Conservation (phyloP, 2,888 invertebrate genomes). For the Drosophila nr. perissopoda region DNA sequence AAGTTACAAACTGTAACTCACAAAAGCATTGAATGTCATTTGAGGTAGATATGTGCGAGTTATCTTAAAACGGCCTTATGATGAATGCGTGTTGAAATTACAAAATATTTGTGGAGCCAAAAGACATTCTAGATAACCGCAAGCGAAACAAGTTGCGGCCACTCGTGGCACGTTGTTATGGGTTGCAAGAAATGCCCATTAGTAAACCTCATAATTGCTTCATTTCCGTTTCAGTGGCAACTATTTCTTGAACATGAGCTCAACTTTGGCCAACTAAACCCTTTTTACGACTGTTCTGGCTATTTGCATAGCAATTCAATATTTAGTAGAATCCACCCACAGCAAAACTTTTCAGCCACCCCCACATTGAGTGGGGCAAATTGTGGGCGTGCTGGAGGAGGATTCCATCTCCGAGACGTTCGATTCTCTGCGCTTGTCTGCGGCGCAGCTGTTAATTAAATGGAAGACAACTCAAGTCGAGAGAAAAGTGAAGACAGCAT, state of each 20-base stretch:
- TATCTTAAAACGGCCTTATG: slow-evolving; percentile 52
- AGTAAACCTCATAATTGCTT: slow-evolving; percentile 85
- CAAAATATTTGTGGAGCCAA: slow-evolving; percentile 59
- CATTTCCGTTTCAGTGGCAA: slow-evolving; percentile 76
- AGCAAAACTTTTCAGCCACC: slow-evolving; percentile 8
- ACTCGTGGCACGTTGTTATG: slow-evolving; percentile 25
- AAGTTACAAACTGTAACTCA: too few relatives aligned
- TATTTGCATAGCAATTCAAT: slow-evolving; percentile 38
- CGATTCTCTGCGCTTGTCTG: slow-evolving; percentile 73
- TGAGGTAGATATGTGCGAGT: background rate
- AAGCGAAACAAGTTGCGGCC: slow-evolving; percentile 45
- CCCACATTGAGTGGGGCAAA: background rate
- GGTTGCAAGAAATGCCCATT: slow-evolving; percentile 82
- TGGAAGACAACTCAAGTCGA: slow-evolving; percentile 75
- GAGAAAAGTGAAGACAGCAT: slow-evolving; percentile 14
- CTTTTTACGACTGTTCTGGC: slow-evolving; percentile 43
- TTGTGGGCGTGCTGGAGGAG: slow-evolving; percentile 11
- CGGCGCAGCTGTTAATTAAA: slow-evolving; percentile 79
- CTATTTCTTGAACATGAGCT: slow-evolving; percentile 54
- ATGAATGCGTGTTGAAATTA: slow-evolving; percentile 70
- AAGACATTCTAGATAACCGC: background rate
- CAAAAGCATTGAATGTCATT: background rate
- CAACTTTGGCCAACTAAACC: slow-evolving; percentile 38
- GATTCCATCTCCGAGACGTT: slow-evolving; percentile 19
- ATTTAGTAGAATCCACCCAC: background rate